These are phyloP conservation scores for Callyntrura sp. DNA, from an alignment of 2,888 invertebrate species.

Conservation along the genomic window DNA sequence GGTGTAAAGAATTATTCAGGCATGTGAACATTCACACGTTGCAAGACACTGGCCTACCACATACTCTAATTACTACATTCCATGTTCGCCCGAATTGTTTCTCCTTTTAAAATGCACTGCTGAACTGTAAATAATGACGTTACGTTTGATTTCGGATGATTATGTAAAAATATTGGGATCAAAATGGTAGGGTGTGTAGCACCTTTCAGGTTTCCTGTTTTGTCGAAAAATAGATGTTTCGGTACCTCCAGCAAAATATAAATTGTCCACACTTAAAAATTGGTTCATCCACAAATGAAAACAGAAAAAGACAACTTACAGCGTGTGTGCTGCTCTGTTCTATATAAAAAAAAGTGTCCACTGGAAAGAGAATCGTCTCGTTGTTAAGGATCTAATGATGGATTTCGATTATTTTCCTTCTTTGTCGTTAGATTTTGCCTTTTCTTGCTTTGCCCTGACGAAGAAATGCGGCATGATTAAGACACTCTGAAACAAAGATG, in stretches of 20 bases:
- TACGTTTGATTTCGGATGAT: slow-evolving; percentile 27
- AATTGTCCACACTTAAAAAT: no score
- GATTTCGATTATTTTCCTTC: slow-evolving; percentile 51
- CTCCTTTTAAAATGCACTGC: slow-evolving; percentile 35
- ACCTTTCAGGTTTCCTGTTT: neutral
- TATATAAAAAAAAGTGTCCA: no score
- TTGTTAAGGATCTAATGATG: slow-evolving; percentile 64
- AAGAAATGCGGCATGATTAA: slow-evolving; percentile 63
- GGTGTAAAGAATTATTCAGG: slow-evolving; percentile 64
- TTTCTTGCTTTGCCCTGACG: neutral
- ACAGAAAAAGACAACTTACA: neutral
- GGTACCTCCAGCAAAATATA: neutral
- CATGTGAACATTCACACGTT: slow-evolving; percentile 73
- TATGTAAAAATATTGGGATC: slow-evolving; percentile 40
- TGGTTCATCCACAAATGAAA: no score
- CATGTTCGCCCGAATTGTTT: slow-evolving; percentile 71
- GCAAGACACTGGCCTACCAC: slow-evolving; percentile 74
- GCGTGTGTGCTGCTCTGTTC: neutral
- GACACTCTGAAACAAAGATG: slow-evolving; percentile 53
- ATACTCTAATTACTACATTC: slow-evolving; percentile 79
- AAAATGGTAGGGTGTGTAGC: slow-evolving; percentile 11
- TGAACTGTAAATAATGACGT: slow-evolving; percentile 50
- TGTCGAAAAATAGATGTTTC: neutral
- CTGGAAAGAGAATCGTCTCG: neutral
- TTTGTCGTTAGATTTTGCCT: slow-evolving; percentile 31